Percentiles rank a stretch among this genome's conserved stretches.
Evolutionary conservation across 2,888 invertebrate species (phyloP).

Genomic region (Tethea ocularis): DNA sequence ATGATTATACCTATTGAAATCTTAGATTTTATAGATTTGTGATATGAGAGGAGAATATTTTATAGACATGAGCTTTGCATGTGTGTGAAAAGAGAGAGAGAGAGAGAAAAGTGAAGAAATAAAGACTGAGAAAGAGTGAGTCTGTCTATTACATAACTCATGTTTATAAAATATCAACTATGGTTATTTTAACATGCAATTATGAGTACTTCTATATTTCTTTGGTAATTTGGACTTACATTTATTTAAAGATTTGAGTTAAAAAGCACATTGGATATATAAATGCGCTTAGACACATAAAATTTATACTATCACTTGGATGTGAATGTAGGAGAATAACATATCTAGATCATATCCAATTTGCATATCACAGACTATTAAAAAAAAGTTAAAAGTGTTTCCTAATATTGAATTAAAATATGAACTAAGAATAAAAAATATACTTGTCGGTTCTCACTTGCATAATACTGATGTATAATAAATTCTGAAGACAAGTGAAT

Average conservation of each 20-base stretch:
- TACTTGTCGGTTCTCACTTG: too few species aligned
- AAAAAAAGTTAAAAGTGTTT: not conserved
- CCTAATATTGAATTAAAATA: not conserved
- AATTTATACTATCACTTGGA: not conserved
- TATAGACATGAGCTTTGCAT: not conserved
- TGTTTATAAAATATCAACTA: not conserved
- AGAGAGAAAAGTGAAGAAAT: not conserved
- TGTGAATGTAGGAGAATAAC: constrained; percentile 1
- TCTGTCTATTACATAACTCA: not conserved
- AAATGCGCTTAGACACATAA: not conserved
- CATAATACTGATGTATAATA: too few species aligned
- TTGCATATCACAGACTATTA: not conserved
- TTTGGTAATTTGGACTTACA: not conserved
- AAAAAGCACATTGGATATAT: not conserved
- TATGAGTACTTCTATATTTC: not conserved
- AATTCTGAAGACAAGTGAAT: too few species aligned
- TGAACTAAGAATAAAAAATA: not conserved
- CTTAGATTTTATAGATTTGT: not conserved
- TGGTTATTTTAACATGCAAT: not conserved
- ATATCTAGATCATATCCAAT: not conserved
- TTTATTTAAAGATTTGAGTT: not conserved
- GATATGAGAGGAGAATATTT: not conserved
- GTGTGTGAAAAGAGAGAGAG: not conserved
- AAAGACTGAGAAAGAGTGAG: not conserved
- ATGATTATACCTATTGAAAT: not conserved